Evolutionary conservation across 2,888 invertebrate species (phyloP).

Genomic region (Oligia latruncula): DNA sequence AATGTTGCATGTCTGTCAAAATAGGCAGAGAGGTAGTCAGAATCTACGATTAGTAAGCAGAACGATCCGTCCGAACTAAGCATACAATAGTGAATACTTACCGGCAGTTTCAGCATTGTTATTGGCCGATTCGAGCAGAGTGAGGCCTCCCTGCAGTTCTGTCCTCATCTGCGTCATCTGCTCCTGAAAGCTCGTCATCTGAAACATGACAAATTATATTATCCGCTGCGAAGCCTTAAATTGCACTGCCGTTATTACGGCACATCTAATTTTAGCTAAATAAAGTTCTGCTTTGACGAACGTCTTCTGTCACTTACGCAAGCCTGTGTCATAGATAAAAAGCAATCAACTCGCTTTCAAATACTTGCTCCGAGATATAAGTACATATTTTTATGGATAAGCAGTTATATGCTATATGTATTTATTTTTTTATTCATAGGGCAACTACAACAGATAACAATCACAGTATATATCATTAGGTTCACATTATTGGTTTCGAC

Average conservation of each 20-base stretch:
- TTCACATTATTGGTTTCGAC: no score
- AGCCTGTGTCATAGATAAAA: no score
- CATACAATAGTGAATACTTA: conserved; percentile 46
- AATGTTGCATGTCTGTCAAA: background rate
- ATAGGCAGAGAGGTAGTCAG: background rate
- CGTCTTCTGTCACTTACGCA: no score
- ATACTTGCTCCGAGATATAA: no score
- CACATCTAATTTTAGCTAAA: background rate
- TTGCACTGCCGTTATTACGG: background rate
- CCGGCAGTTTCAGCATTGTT: conserved; percentile 82
- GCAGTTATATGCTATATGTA: no score
- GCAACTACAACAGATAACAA: no score
- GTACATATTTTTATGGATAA: no score
- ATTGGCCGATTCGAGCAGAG: conserved; percentile 73
- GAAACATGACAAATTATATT: conserved; percentile 11
- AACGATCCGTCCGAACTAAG: background rate
- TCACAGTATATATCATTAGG: no score
- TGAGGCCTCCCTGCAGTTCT: conserved; percentile 77
- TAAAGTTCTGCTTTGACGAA: background rate
- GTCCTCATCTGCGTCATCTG: conserved; percentile 78
- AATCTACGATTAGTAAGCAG: background rate
- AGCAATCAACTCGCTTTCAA: no score
- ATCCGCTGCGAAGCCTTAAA: background rate
- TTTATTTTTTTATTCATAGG: no score
- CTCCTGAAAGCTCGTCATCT: conserved; percentile 83